Base-by-base conservation (phyloP, 2,797 vertebrate species). In the Sebastes kiyomatsui region DNA sequence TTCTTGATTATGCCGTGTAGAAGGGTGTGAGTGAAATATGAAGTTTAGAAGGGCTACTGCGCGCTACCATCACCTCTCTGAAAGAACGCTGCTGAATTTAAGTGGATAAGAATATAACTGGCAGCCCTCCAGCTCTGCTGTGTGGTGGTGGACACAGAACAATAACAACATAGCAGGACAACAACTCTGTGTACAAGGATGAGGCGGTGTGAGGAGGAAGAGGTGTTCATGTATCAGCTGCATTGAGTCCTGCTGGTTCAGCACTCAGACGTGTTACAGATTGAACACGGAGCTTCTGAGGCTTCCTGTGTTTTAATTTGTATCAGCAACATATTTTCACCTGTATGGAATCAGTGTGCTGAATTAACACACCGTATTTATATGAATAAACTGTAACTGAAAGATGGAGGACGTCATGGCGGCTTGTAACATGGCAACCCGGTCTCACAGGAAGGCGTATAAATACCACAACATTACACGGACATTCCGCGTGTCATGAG, bases 131-230 rank as follows among this genome's bases (percentile, higher is more conserved):
- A 77, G 70, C 66, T 80, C 75, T 75, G 81, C 83, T 72, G 77
- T 83, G 79, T 90, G 42, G 87, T 79, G 79, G 82, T 68, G 79
- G 75, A 85, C 79, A 38, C 65, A 69, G 85, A 85, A 81, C 75
- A 83, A 83, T 68, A 84, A 88, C 75, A 81, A 84, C 83, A 74
- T 72, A 88, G 67, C 72, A 73, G 72, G 67, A 89, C 72, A 87
- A 82, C 64, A 73, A 67, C 22, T 77, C 28, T 72, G 66, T 54
- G 52, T 76, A 55, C n/a, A 14, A 80, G 69, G 61, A 77, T 54
- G 66, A 74, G 73, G 58, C 52, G 61, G 64, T 8, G 2, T 33
- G 75, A 81, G 69, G 73, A 58, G 67, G 64, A 72, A 32, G 76
- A 73, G n/a, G 76, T 74, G 83, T 84, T 65, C 68, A 22, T 5